A percentile compares a stretch with the other conserved stretches of the same genome.
Evolutionary conservation across 1,140 invertebrate genomes (phyloP).

Genomic region (Trichonephila inaurata): DNA sequence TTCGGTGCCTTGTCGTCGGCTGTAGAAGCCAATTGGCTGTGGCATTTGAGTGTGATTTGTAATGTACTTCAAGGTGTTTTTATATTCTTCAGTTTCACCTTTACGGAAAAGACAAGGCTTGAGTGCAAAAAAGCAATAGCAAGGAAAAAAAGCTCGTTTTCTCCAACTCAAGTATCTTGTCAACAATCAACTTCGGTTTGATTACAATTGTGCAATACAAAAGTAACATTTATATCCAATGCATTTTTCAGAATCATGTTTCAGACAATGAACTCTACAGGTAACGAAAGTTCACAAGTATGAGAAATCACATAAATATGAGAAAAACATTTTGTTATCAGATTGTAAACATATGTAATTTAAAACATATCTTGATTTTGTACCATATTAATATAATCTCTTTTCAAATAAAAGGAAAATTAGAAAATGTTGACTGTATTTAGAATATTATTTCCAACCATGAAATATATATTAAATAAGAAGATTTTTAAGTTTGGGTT

Average conservation of each 20-base stretch:
- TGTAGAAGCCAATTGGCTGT: conserved; percentile 77
- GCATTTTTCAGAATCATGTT: neutral
- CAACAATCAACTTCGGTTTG: conserved; percentile 20
- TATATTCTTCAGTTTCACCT: conserved; percentile 84
- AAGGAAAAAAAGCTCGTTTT: conserved; percentile 22
- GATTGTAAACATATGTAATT: too few species aligned
- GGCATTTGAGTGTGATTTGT: conserved; percentile 83
- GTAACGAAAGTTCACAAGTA: too few species aligned
- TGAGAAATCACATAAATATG: too few species aligned
- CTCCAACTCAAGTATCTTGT: neutral
- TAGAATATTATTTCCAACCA: too few species aligned
- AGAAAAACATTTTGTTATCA: too few species aligned
- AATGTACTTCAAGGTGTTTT: conserved; percentile 84
- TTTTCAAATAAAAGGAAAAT: too few species aligned
- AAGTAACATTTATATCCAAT: neutral
- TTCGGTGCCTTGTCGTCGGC: conserved; percentile 81
- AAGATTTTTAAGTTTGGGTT: accelerated
- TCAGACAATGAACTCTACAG: too few species aligned
- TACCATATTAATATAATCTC: too few species aligned
- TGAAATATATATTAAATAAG: too few species aligned
- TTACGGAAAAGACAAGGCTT: conserved; percentile 52
- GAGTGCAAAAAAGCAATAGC: neutral
- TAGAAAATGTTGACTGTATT: too few species aligned
- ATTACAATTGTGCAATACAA: neutral
- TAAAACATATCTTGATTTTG: too few species aligned